A percentile compares a stretch with the other conserved stretches of the same genome.
These are phyloP conservation scores for Aplocera efformata DNA, from an alignment of 2,888 invertebrate genomes.

Conservation along the genomic window DNA sequence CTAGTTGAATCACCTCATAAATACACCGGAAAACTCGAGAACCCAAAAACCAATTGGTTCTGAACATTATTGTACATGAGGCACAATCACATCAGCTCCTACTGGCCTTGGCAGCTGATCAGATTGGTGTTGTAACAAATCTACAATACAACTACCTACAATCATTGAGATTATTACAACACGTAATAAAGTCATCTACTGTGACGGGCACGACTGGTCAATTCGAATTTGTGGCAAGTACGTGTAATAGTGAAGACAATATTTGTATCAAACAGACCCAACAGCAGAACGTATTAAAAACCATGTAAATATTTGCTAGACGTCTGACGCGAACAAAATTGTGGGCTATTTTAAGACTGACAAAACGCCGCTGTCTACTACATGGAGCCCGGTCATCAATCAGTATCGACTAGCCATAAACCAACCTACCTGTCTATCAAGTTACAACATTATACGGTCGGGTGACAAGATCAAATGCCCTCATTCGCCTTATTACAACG, in stretches of 20 bases:
- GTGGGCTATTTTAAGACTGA: constrained; percentile 15
- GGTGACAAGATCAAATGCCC: constrained; percentile 36
- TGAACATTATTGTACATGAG: constrained; percentile 22
- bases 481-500: constrained; percentile 35
- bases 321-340: constrained; percentile 1
- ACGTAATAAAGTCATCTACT: constrained; percentile 43
- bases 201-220: constrained; percentile 27
- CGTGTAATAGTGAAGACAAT: neutral
- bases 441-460: constrained; percentile 36
- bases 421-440: constrained; percentile 38
- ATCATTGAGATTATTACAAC: constrained; percentile 46
- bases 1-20: constrained; percentile 14
- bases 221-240: neutral
- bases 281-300: constrained; percentile 1
- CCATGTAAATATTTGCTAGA: constrained; percentile 7
- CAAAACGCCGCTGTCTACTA: constrained; percentile 22
- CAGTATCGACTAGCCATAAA: constrained; percentile 33
- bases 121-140: constrained; percentile 35
- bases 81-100: constrained; percentile 32
- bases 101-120: constrained; percentile 49
- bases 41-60: constrained; percentile 22
- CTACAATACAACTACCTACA: constrained; percentile 21
- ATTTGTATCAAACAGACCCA: too few species aligned
- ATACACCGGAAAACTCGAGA: constrained; percentile 20
- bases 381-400: constrained; percentile 34